A percentile compares a stretch with the other conserved stretches of the same genome.
phyloP scores from a whole-genome alignment of 2,113 vertebrate genomes.

The rabbit (Oryctolagus cuniculus) region mOryCun1.1 NC_091434.1:144016501-144017000 shows the following conservation, averaged over 20 bases:
- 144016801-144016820: constrained; percentile 53
- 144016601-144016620: constrained; percentile 61
- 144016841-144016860: constrained; percentile 58
- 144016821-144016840: background rate
- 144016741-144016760: constrained; percentile 40
- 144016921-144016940: constrained; percentile 34
- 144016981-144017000: constrained; percentile 58
- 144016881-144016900: constrained; percentile 14
- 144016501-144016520: background rate
- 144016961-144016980: constrained; percentile 53
- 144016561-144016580: constrained; percentile 40
- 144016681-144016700: background rate
- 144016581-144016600: constrained; percentile 45
- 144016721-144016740: background rate
- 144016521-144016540: constrained; percentile 64
- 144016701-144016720: constrained; percentile 43
- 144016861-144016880: background rate
- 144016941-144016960: background rate
- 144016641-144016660: constrained; percentile 43
- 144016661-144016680: constrained; percentile 30
- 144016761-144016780: constrained; percentile 55
- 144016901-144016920: constrained; percentile 37
- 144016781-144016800: background rate
- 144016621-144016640: constrained; percentile 1
- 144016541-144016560: background rate